phyloP scores from a whole-genome alignment of 2,113 vertebrate genomes.

The Taurulus bubalis region DNA sequence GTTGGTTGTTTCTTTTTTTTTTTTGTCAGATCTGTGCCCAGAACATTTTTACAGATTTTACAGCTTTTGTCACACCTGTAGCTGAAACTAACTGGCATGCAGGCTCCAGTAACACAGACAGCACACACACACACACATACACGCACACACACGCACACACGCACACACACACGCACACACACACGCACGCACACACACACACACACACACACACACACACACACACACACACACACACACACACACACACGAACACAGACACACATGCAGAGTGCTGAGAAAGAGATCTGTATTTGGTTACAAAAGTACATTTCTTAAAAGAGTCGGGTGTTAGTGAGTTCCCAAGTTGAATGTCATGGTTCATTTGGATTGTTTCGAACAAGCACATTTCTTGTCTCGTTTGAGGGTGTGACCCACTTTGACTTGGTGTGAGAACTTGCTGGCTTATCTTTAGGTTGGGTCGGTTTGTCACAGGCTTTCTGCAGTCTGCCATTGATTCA shows the following conservation, averaged over 20 bases:
- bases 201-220: too few relatives aligned
- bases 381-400: slow-evolving; percentile 55
- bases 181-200: neutral
- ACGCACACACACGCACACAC: too few relatives aligned
- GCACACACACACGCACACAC: neutral
- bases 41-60: neutral
- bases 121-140: too few relatives aligned
- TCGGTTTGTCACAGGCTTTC: slow-evolving; percentile 49
- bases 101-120: neutral
- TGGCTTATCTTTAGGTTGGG: slow-evolving; percentile 68
- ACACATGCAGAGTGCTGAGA: neutral
- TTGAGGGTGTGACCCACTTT: slow-evolving; percentile 39
- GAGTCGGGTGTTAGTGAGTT: slow-evolving; percentile 51
- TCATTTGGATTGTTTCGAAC: slow-evolving; percentile 59
- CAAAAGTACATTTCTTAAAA: slow-evolving; percentile 41
- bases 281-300: neutral
- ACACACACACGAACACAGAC: neutral
- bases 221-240: neutral
- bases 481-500: slow-evolving; percentile 27
- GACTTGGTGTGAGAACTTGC: slow-evolving; percentile 67
- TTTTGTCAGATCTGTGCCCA: neutral
- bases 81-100: neutral
- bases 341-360: slow-evolving; percentile 46
- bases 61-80: slow-evolving; percentile 9
- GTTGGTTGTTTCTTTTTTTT: neutral